These are phyloP conservation scores for Cotesia glomerata DNA, from an alignment of 1,140 invertebrate species.

Conservation along the genomic window DNA sequence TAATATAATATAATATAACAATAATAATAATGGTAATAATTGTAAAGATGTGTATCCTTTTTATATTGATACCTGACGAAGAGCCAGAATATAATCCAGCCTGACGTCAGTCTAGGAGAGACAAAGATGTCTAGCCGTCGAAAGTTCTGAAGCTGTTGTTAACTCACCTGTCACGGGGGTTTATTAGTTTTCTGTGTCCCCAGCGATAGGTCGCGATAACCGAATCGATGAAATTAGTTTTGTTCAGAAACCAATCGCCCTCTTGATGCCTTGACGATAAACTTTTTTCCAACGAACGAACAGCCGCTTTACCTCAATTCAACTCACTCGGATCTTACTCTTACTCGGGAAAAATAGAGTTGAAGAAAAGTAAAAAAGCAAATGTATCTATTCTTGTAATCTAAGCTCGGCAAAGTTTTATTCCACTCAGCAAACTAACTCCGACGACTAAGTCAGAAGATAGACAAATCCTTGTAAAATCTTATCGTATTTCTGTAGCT, in stretches of 20 bases:
- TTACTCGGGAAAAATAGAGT: too few relatives aligned
- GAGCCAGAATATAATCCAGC: too few relatives aligned
- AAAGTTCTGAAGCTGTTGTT: not conserved
- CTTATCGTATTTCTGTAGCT: slow-evolving; percentile 21
- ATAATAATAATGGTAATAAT: too few relatives aligned
- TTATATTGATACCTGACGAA: too few relatives aligned
- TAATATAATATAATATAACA: not conserved
- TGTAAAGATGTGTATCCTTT: too few relatives aligned
- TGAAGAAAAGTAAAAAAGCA: slow-evolving; percentile 1
- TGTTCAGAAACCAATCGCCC: not conserved
- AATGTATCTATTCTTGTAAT: slow-evolving; percentile 24
- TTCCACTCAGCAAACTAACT: slow-evolving; percentile 23
- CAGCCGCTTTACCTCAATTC: too few relatives aligned
- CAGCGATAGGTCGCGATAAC: not conserved
- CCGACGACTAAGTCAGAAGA: not conserved
- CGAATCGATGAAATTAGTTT: slow-evolving; percentile 6
- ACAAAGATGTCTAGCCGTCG: not conserved
- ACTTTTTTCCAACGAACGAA: not conserved
- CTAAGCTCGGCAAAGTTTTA: slow-evolving; percentile 26
- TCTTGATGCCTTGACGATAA: not conserved
- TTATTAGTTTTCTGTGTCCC: not conserved
- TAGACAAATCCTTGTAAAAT: slow-evolving; percentile 11
- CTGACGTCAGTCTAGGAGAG: too few relatives aligned
- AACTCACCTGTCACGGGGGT: not conserved
- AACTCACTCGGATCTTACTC: too few relatives aligned